phyloP scores from a whole-genome alignment of 2,888 invertebrate species.

The Sepiola atlantica region DNA sequence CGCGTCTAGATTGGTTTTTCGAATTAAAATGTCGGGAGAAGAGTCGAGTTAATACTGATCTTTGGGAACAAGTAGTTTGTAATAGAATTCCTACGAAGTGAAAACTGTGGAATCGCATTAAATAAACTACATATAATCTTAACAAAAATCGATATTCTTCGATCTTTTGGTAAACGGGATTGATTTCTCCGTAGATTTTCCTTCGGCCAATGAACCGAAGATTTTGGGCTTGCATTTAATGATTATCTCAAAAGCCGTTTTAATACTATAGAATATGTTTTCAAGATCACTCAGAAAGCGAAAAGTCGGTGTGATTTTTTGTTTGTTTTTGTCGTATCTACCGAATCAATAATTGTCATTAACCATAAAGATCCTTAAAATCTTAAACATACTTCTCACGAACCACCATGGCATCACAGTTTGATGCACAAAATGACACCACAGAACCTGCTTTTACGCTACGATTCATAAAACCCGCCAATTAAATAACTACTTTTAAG shows the following conservation, averaged over 20 bases:
- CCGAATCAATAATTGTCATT: constrained; percentile 11
- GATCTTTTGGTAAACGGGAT: neutral
- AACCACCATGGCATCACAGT: neutral
- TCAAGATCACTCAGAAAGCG: neutral
- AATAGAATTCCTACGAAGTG: no score
- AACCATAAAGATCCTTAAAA: neutral
- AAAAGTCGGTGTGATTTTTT: neutral
- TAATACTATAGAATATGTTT: neutral
- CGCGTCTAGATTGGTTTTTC: no score
- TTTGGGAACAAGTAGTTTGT: neutral
- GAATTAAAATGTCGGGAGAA: no score
- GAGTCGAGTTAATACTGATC: no score
- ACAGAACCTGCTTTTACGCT: neutral
- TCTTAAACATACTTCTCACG: neutral
- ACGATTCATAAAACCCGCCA: neutral
- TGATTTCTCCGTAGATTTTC: neutral
- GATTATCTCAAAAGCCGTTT: neutral
- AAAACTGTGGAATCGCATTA: neutral
- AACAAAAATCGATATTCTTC: neutral
- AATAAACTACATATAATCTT: neutral
- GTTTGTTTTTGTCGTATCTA: neutral
- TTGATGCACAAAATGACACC: neutral
- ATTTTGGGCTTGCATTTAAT: neutral
- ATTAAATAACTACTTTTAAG: no score
- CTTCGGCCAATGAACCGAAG: neutral